These are phyloP conservation scores for Drosophila bifasciata DNA, from an alignment of 1,140 invertebrate genomes.

Conservation along the genomic window DNA sequence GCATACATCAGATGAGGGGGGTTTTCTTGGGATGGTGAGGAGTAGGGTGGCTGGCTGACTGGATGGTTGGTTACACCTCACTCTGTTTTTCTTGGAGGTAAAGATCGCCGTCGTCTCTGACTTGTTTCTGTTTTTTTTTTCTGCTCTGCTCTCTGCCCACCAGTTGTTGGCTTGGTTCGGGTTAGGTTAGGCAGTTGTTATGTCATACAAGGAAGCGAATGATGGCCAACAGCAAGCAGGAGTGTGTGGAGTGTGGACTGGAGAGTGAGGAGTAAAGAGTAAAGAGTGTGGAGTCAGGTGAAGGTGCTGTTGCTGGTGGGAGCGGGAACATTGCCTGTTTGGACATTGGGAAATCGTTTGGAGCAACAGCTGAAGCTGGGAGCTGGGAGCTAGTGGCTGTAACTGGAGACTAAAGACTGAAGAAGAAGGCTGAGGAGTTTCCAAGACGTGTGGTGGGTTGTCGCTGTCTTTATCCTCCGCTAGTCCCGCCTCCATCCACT, in stretches of 20 bases:
- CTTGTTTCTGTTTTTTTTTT: constrained; percentile 31
- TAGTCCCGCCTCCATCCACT: background rate
- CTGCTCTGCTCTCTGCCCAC: constrained; percentile 12
- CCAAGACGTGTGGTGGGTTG: too few relatives aligned
- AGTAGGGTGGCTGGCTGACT: background rate
- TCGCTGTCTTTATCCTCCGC: background rate
- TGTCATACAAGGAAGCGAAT: constrained; percentile 80
- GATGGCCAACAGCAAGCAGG: constrained; percentile 63
- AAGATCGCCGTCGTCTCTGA: constrained; percentile 68
- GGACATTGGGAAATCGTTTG: constrained; percentile 33
- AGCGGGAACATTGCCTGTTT: constrained; percentile 25
- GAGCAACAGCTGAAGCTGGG: constrained; percentile 31
- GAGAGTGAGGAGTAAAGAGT: constrained; percentile 26
- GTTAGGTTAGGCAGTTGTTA: constrained; percentile 62
- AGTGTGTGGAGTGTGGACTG: constrained; percentile 35
- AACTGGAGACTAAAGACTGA: constrained; percentile 27
- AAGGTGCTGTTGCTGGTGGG: constrained; percentile 16
- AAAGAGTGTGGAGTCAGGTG: constrained; percentile 10
- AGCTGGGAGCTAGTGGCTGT: constrained; percentile 8
- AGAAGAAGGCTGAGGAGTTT: constrained; percentile 16
- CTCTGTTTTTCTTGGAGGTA: constrained; percentile 62
- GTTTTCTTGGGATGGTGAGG: background rate
- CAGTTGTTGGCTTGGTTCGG: constrained; percentile 6
- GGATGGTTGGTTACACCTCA: constrained; percentile 27
- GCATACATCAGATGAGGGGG: constrained; percentile 28